These are phyloP conservation scores for Cabera pusaria DNA, from an alignment of 2,888 invertebrate species.

Conservation along the genomic window DNA sequence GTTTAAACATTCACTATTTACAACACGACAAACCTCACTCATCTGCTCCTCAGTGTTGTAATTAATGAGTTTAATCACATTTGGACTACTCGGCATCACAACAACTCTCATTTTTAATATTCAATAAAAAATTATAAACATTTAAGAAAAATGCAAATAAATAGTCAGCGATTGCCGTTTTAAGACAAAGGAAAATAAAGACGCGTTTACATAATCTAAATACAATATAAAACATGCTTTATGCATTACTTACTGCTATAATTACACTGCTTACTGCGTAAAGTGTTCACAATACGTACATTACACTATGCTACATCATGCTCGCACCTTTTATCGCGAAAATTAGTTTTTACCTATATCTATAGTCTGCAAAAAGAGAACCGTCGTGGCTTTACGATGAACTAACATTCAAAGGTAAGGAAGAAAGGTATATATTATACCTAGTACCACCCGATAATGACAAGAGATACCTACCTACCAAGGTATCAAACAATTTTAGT, in stretches of 20 bases:
- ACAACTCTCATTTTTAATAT: conserved; percentile 62
- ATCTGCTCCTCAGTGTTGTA: conserved; percentile 28
- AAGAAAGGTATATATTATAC: too few relatives aligned
- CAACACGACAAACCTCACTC: conserved; percentile 42
- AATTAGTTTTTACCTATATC: conserved; percentile 17
- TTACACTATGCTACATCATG: conserved; percentile 54
- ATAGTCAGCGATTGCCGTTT: conserved; percentile 75
- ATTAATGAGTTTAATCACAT: conserved; percentile 37
- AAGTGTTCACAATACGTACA: conserved; percentile 67
- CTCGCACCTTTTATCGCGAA: conserved; percentile 50
- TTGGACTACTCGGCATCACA: conserved; percentile 64
- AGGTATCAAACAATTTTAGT: too few relatives aligned
- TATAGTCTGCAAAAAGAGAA: too few relatives aligned
- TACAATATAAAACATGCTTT: conserved; percentile 80
- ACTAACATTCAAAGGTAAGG: too few relatives aligned
- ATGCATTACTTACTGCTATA: conserved; percentile 71
- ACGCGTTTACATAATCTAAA: conserved; percentile 75
- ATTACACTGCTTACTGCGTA: conserved; percentile 73
- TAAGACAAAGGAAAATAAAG: conserved; percentile 60
- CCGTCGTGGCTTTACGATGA: too few relatives aligned
- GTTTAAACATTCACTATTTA: conserved; percentile 46
- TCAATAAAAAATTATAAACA: conserved; percentile 73
- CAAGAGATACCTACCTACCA: too few relatives aligned
- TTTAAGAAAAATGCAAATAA: conserved; percentile 80
- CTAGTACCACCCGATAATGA: too few relatives aligned